These are phyloP conservation scores for Odontamblyopus lacepedii DNA, from an alignment of 2,797 vertebrate genomes.

Conservation along the genomic window DNA sequence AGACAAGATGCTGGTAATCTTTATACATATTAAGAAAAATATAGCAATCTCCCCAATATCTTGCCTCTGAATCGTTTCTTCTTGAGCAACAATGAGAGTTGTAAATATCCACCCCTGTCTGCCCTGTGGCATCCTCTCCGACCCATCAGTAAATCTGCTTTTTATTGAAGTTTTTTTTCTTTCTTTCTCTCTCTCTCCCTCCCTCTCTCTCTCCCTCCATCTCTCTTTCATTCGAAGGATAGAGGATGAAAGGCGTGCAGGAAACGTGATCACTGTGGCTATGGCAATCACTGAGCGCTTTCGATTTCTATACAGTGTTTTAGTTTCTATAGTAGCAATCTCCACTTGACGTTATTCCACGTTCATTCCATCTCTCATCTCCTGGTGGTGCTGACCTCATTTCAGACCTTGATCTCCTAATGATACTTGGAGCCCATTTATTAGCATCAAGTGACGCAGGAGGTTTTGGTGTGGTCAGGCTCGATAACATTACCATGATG, in stretches of 20 bases:
- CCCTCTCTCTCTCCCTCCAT: conserved; percentile 12
- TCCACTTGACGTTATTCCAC: conserved; percentile 1
- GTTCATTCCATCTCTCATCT: conserved; percentile 16
- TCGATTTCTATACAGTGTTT: conserved; percentile 28
- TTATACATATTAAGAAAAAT: neutral
- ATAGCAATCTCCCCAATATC: conserved; percentile 15
- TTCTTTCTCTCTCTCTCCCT: neutral
- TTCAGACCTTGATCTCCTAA: conserved; percentile 30
- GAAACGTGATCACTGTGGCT: conserved; percentile 36
- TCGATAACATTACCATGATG: neutral
- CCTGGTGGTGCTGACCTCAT: conserved; percentile 28
- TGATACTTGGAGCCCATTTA: conserved; percentile 5
- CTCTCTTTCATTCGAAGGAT: conserved; percentile 16
- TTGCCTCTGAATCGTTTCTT: conserved; percentile 33
- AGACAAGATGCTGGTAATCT: conserved; percentile 15
- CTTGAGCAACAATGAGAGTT: conserved; percentile 29
- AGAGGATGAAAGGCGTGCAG: conserved; percentile 4
- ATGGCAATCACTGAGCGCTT: conserved; percentile 27
- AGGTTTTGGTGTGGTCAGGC: conserved; percentile 13
- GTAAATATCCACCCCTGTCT: conserved; percentile 46
- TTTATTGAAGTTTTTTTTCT: conserved; percentile 54
- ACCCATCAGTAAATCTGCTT: conserved; percentile 57
- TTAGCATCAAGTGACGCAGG: conserved; percentile 1
- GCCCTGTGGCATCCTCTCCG: conserved; percentile 25
- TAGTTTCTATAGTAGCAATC: conserved; percentile 12